A percentile compares a stretch with the other conserved stretches of the same genome.
Conservation (phyloP, 2,113 vertebrate species). For the Cathartes aura region DNA sequence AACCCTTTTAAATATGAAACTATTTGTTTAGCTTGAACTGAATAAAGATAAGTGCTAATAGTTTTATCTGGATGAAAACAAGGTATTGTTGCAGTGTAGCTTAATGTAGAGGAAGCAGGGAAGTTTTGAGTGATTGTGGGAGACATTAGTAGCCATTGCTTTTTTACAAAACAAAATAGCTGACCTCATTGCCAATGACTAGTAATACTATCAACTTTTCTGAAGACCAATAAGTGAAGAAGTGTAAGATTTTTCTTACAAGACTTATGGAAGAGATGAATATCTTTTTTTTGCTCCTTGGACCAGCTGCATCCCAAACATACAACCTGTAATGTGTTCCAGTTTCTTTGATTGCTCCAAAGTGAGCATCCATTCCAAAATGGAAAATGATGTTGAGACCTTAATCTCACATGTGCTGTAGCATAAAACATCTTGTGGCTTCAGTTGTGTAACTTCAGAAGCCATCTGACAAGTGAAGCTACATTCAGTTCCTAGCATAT, state of each 20-base stretch:
- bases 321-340: neutral
- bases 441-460: neutral
- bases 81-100: rapidly evolving
- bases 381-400: neutral
- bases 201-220: neutral
- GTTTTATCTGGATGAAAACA: neutral
- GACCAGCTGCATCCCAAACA: neutral
- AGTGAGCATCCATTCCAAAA: neutral
- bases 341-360: neutral
- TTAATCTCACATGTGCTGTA: neutral
- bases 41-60: neutral
- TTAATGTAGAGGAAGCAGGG: neutral
- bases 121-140: neutral
- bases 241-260: neutral
- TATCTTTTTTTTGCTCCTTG: neutral
- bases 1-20: neutral
- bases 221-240: neutral
- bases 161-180: neutral
- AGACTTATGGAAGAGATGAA: rapidly evolving
- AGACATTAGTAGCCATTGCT: neutral
- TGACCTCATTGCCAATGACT: neutral
- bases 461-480: neutral
- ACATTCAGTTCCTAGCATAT: neutral
- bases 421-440: neutral
- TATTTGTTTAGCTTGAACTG: neutral